phyloP scores from a whole-genome alignment of 1,140 invertebrate species.

The Leptopilina boulardi region DNA sequence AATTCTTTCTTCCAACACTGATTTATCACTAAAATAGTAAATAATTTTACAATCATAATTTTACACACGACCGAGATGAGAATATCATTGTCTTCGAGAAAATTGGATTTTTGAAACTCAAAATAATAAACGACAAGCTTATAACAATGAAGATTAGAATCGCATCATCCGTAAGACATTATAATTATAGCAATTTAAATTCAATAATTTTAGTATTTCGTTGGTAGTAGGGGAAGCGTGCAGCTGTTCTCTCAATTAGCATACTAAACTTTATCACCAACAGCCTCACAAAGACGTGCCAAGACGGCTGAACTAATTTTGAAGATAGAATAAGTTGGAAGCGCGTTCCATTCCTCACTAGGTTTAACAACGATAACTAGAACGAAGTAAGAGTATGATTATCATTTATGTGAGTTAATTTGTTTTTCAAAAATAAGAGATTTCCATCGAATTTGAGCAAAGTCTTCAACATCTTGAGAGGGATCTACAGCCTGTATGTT shows the following conservation, averaged over 20 bases:
- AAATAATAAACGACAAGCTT: not conserved
- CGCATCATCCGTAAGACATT: constrained; percentile 59
- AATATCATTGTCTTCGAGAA: not conserved
- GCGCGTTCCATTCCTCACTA: constrained; percentile 60
- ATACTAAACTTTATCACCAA: constrained; percentile 77
- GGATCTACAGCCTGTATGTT: not conserved
- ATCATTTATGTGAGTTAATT: constrained; percentile 62
- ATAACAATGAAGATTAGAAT: constrained; percentile 20
- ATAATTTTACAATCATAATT: too few species aligned
- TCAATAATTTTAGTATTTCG: constrained; percentile 76
- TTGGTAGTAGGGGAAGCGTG: constrained; percentile 65
- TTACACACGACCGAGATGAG: too few species aligned
- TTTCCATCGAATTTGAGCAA: not conserved
- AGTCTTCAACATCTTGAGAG: not conserved
- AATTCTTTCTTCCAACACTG: too few species aligned
- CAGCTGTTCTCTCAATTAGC: constrained; percentile 76
- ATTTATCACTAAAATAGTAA: too few species aligned
- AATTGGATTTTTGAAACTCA: not conserved
- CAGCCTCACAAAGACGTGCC: constrained; percentile 76
- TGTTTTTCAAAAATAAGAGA: constrained; percentile 33
- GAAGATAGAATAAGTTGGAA: constrained; percentile 76
- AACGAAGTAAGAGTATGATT: constrained; percentile 62
- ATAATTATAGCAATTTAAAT: constrained; percentile 77
- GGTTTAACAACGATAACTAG: constrained; percentile 64
- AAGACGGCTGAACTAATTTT: constrained; percentile 76